A percentile compares a stretch with the other conserved stretches of the same genome.
Conservation (phyloP, 2,797 vertebrate genomes). For the Molossus alvarezi region DNA sequence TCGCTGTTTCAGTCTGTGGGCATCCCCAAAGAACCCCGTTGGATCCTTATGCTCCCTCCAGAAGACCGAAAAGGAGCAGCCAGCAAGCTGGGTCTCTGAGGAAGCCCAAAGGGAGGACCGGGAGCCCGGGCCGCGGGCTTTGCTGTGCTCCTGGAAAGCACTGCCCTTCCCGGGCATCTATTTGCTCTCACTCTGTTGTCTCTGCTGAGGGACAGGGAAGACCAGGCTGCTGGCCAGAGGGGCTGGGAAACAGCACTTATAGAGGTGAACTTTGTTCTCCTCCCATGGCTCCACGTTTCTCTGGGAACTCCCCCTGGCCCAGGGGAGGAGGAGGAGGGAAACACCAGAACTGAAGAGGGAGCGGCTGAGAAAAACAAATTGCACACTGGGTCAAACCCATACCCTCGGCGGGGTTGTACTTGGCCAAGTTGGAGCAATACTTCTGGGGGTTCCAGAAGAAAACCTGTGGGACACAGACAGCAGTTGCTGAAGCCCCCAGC, state of each 20-base stretch:
- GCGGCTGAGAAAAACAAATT: background rate
- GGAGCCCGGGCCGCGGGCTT: background rate
- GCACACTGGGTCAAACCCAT: background rate
- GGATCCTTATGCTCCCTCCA: constrained; percentile 30
- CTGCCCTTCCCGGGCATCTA: background rate
- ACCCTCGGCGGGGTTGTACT: background rate
- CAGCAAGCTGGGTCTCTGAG: background rate
- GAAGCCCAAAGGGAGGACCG: background rate
- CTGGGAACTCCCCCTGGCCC: constrained; percentile 44
- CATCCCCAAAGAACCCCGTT: background rate
- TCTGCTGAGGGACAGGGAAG: background rate
- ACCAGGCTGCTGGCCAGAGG: background rate
- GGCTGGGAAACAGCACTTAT: constrained; percentile 67
- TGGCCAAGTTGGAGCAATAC: background rate
- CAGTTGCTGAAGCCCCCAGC: background rate
- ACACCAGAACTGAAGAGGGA: background rate
- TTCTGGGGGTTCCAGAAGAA: constrained; percentile 3
- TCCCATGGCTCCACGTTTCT: constrained; percentile 72
- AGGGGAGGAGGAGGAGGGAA: background rate
- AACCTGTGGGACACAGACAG: background rate
- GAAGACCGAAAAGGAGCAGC: constrained; percentile 27
- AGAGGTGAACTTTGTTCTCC: constrained; percentile 74
- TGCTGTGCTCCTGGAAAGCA: background rate
- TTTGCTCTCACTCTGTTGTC: background rate
- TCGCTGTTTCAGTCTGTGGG: background rate